These are phyloP conservation scores for Strigamia maritima DNA, from an alignment of 2,888 invertebrate species.

Conservation along the genomic window DNA sequence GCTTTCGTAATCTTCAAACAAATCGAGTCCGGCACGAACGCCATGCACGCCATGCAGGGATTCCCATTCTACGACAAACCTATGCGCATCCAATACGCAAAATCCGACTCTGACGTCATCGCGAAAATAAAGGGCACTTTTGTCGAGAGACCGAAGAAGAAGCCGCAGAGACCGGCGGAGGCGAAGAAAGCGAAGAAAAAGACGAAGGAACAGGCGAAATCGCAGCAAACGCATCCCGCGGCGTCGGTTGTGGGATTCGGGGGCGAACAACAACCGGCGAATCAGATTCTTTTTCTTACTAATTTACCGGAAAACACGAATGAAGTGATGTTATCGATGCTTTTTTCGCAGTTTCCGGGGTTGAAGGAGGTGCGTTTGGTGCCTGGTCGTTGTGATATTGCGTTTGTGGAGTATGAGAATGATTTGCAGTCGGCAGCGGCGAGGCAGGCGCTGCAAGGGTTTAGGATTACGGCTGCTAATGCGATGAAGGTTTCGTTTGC, in stretches of 20 bases:
- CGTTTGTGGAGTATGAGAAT: conserved; percentile 97
- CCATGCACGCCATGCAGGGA: conserved; percentile 96
- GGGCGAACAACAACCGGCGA: conserved; percentile 82
- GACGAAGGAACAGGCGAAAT: conserved; percentile 59
- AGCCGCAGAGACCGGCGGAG: conserved; percentile 62
- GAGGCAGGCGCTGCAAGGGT: conserved; percentile 95
- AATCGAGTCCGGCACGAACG: conserved; percentile 92
- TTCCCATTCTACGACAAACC: conserved; percentile 99
- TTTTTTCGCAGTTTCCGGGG: conserved; percentile 97
- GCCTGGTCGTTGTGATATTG: conserved; percentile 97
- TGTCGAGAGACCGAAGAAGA: conserved; percentile 88
- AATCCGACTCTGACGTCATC: conserved; percentile 91
- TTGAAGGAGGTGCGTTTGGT: conserved; percentile 98
- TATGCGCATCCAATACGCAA: conserved; percentile 95
- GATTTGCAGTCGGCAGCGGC: conserved; percentile 92
- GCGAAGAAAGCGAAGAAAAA: conserved; percentile 62
- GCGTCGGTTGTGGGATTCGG: neutral
- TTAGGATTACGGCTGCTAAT: conserved; percentile 97
- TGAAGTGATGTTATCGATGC: conserved; percentile 98
- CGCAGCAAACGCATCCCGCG: neutral
- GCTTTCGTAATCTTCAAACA: conserved; percentile 99
- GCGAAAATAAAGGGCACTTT: conserved; percentile 97
- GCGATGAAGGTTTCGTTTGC: conserved; percentile 99
- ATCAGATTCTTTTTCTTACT: conserved; percentile 98
- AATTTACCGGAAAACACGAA: conserved; percentile 98